Percentiles rank a stretch among this genome's conserved stretches.
phyloP scores from a whole-genome alignment of 2,888 invertebrate species.

The Apodemia duryi region DNA sequence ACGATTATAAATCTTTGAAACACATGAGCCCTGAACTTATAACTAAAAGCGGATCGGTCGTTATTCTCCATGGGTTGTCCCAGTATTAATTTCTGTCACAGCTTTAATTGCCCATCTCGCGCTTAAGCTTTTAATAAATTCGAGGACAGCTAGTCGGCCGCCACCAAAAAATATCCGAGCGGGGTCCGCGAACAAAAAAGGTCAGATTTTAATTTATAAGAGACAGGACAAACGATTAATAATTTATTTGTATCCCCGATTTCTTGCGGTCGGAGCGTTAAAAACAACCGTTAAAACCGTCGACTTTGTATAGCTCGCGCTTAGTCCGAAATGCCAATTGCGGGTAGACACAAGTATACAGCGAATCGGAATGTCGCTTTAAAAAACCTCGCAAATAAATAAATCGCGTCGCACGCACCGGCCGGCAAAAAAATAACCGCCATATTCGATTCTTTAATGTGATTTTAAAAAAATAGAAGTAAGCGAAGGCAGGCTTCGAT shows the following conservation, averaged over 20 bases:
- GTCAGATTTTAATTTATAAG: conserved; percentile 77
- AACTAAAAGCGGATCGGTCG: conserved; percentile 46
- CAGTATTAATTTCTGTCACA: conserved; percentile 74
- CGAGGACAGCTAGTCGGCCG: conserved; percentile 66
- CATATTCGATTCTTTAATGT: conserved; percentile 80
- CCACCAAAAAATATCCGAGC: conserved; percentile 65
- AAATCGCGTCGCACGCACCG: conserved; percentile 76
- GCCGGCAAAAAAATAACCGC: conserved; percentile 69
- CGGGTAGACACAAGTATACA: conserved; percentile 79
- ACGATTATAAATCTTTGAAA: background rate
- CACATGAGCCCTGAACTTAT: conserved; percentile 31
- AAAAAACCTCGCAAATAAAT: conserved; percentile 77
- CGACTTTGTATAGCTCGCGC: conserved; percentile 76
- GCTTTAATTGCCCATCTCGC: conserved; percentile 76
- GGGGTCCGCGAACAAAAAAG: conserved; percentile 65
- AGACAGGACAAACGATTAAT: conserved; percentile 80
- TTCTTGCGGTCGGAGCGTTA: conserved; percentile 74
- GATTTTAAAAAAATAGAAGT: conserved; percentile 76
- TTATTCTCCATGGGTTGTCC: conserved; percentile 36
- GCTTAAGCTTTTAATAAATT: conserved; percentile 76
- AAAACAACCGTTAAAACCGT: conserved; percentile 78
- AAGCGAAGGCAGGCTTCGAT: conserved; percentile 71
- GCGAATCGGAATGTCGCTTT: conserved; percentile 77
- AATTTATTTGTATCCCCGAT: conserved; percentile 78
- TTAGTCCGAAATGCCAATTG: conserved; percentile 78